Percentiles rank a stretch among this genome's conserved stretches.
Evolutionary conservation across 2,888 invertebrate species (phyloP).

Genomic region (Scaptomyza polygonia): DNA sequence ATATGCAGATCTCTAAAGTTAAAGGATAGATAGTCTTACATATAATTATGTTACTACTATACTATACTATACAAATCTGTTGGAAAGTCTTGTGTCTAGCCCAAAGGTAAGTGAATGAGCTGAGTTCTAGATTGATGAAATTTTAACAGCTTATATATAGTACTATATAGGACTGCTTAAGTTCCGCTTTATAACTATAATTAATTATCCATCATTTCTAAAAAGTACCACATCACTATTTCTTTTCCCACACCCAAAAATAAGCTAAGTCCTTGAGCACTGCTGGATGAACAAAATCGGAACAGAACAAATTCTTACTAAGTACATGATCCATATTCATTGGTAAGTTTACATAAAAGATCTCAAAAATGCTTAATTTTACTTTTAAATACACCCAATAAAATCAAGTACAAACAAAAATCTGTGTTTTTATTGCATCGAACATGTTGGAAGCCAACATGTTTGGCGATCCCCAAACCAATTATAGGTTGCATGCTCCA

Average conservation of each 20-base stretch:
- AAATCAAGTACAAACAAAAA: conserved; percentile 22
- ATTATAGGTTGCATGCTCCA: conserved; percentile 9
- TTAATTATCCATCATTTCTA: conserved; percentile 29
- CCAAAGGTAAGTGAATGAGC: conserved; percentile 42
- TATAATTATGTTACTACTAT: neutral
- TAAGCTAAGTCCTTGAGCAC: conserved; percentile 31
- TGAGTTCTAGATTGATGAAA: conserved; percentile 2
- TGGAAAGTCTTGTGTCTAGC: neutral
- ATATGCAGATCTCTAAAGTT: conserved; percentile 35
- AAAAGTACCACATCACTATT: conserved; percentile 40
- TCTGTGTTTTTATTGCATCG: conserved; percentile 47
- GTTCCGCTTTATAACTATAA: conserved; percentile 26
- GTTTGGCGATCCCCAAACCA: conserved; percentile 30
- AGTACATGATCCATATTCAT: neutral
- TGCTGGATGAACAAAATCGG: conserved; percentile 17
- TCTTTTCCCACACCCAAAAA: conserved; percentile 46
- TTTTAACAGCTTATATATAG: conserved; percentile 4
- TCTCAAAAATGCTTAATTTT: neutral
- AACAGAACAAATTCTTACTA: neutral
- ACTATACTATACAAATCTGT: neutral
- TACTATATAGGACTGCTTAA: conserved; percentile 38
- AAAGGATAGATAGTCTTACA: conserved; percentile 27
- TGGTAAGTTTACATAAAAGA: conserved; percentile 38
- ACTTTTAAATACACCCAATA: conserved; percentile 18
- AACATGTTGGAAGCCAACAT: conserved; percentile 64